phyloP scores from a whole-genome alignment of 1,140 invertebrate genomes.

The Drosophila nebulosa region DNA sequence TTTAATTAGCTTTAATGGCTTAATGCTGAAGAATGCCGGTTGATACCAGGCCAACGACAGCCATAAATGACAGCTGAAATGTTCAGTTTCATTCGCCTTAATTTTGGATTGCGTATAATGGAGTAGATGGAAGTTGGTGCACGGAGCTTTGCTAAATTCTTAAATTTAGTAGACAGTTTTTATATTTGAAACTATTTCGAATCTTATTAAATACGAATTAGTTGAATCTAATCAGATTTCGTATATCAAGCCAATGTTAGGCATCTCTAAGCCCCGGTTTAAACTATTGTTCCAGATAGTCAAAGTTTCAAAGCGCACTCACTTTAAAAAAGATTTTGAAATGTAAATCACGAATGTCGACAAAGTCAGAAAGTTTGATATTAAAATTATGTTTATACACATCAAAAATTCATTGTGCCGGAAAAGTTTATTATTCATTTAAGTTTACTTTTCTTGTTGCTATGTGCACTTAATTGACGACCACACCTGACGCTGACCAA shows the following conservation, averaged over 20 bases:
- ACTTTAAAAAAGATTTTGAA: no score
- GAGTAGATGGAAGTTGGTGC: not conserved
- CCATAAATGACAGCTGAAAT: not conserved
- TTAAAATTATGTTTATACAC: not conserved
- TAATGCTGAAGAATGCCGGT: slow-evolving; percentile 34
- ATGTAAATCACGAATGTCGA: no score
- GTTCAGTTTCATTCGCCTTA: not conserved
- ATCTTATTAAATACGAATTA: no score
- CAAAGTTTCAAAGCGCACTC: no score
- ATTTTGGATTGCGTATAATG: not conserved
- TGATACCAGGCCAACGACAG: not conserved
- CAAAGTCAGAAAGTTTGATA: not conserved
- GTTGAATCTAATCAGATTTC: no score
- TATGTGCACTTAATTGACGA: not conserved
- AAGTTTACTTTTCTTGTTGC: not conserved
- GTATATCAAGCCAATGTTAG: no score
- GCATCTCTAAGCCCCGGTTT: no score
- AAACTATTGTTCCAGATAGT: no score
- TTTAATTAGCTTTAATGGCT: slow-evolving; percentile 73
- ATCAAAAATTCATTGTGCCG: not conserved
- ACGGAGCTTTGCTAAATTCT: not conserved
- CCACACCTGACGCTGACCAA: not conserved
- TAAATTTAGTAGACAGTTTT: no score
- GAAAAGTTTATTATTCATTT: not conserved
- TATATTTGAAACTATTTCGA: no score